Evolutionary conservation across 2,113 vertebrate species (phyloP), one percentile per base, ranked within the genome.

Genomic region (Tetrao urogallus): DNA sequence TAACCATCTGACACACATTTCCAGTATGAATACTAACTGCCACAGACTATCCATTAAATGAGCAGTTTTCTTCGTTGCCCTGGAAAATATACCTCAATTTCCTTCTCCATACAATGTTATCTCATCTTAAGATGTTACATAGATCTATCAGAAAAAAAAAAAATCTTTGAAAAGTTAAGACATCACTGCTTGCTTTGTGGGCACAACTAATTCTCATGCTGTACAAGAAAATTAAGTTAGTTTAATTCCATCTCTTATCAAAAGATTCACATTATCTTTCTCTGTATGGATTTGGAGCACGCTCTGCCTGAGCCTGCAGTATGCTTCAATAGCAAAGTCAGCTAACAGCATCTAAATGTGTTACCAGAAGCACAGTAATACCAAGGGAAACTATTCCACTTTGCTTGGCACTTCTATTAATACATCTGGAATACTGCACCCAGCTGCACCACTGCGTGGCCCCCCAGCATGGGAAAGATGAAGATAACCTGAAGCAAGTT

Each of bases 391-490:
- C 30, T 45, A 76, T 22, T 61, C 11, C 30, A 6, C n/a, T 58
- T 81, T 34, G 21, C 32, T 21, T 56, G 13, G 30, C 57, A 64
- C 57, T 74, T 60, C 3, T 27, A 74, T 8, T 7, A 74, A 10
- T 11, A 13, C 32, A 92, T 10, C 25, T 47, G 66, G 56, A 86
- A 84, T 13, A 78, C 8, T 18, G 4, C 27, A 45, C 38, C 71
- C 45, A 45, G 28, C 77, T 88, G 38, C 38, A 38, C 38, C 38
- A 38, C 38, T 38, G 38, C 50, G 45, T 19, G 18, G 16, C 3
- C 14, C n/a, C 14, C 11, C 9, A 57, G 0, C 7, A 56, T 0
- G 0, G 65, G 27, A 88, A 45, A 13, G 12, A 71, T 79, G 30
- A 52, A n/a, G 13, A 36, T 30, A 73, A 57, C 14, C 8, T n/a